phyloP scores from a whole-genome alignment of 2,888 invertebrate species.

The Chloroclystis v-ata region DNA sequence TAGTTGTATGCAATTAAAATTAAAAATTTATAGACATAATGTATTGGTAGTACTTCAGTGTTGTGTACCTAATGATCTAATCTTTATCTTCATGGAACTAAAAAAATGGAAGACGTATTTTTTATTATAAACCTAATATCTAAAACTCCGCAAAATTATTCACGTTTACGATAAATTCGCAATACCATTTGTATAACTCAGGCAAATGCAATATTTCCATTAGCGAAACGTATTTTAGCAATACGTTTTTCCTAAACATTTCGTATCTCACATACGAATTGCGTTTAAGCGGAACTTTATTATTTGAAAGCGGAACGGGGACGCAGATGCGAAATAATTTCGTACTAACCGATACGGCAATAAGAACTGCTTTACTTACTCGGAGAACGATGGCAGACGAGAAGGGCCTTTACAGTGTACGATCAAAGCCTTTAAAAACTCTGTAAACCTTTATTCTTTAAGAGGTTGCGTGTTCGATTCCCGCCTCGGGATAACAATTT shows the following conservation, averaged over 20 bases:
- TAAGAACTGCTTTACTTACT: slow-evolving; percentile 57
- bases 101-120: no score
- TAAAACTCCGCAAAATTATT: not conserved
- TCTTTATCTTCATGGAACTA: no score
- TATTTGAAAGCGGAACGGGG: slow-evolving; percentile 62
- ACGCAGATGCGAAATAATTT: slow-evolving; percentile 71
- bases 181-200: slow-evolving; percentile 6
- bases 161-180: slow-evolving; percentile 1
- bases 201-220: slow-evolving; percentile 49
- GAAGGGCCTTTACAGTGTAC: slow-evolving; percentile 29
- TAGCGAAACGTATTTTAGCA: slow-evolving; percentile 67
- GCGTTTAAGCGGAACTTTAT: slow-evolving; percentile 73
- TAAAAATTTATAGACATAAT: no score
- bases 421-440: no score
- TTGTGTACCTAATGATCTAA: no score
- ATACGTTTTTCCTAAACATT: slow-evolving; percentile 73
- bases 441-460: no score
- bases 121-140: not conserved
- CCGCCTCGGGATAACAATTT: no score
- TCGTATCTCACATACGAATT: slow-evolving; percentile 74
- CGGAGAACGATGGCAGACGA: slow-evolving; percentile 50
- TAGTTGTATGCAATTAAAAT: no score
- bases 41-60: no score
- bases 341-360: slow-evolving; percentile 54
- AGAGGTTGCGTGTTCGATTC: no score